Conservation (phyloP, 2,888 invertebrate genomes). For the Drosophila buzzatii region DNA sequence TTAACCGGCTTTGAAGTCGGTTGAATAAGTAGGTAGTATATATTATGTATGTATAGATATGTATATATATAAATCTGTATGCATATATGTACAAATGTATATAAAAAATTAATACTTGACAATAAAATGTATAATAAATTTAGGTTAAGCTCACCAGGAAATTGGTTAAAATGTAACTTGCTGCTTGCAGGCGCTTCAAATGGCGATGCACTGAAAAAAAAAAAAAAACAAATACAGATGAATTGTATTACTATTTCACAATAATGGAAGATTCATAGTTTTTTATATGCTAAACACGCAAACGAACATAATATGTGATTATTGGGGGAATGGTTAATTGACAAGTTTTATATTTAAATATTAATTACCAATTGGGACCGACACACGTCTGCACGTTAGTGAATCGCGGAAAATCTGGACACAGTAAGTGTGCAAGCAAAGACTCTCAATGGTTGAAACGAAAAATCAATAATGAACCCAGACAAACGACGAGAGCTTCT, state of each 20-base stretch:
- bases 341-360: not conserved
- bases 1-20: not conserved
- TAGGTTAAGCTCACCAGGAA: slow-evolving; percentile 40
- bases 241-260: not conserved
- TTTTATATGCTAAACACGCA: not conserved
- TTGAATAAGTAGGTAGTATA: not conserved
- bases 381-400: slow-evolving; percentile 51
- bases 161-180: slow-evolving; percentile 25
- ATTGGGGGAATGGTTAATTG: not conserved
- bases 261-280: not conserved
- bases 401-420: slow-evolving; percentile 65
- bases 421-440: slow-evolving; percentile 46
- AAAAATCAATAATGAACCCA: slow-evolving; percentile 82
- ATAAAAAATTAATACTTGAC: not conserved
- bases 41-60: not conserved
- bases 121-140: not conserved
- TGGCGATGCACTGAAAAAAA: slow-evolving; percentile 30
- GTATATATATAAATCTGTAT: not conserved
- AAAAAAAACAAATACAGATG: not conserved
- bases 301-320: not conserved
- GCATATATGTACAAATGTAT: not conserved
- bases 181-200: slow-evolving; percentile 35
- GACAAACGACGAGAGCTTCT: slow-evolving; percentile 62
- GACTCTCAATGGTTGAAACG: slow-evolving; percentile 62
- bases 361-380: slow-evolving; percentile 18